Evolutionary conservation across 2,797 vertebrate species (phyloP).

Genomic region (Sebastes matsubarae): DNA sequence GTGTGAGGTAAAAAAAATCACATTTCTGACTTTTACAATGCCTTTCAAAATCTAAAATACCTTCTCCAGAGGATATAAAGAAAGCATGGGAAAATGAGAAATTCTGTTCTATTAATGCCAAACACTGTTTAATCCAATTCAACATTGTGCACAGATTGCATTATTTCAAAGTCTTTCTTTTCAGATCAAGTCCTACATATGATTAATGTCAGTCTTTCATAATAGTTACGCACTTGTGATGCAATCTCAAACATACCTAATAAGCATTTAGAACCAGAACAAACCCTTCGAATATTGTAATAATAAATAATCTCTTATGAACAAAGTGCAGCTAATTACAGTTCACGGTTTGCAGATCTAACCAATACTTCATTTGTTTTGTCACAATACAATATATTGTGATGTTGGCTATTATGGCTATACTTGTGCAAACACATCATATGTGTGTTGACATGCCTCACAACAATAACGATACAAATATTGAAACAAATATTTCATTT

Average conservation of each 20-base stretch:
- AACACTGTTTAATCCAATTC: neutral
- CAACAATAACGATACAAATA: neutral
- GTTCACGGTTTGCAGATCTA: neutral
- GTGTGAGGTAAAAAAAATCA: neutral
- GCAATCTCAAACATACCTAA: neutral
- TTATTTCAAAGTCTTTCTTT: neutral
- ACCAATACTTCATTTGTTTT: neutral
- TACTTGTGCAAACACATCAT: neutral
- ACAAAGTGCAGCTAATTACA: neutral
- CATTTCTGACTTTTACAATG: neutral
- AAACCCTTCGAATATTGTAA: neutral
- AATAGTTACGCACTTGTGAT: neutral
- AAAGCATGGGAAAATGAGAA: neutral
- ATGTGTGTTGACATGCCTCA: neutral
- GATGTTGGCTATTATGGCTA: neutral
- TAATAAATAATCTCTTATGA: neutral
- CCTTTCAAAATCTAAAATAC: neutral
- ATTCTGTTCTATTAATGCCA: neutral
- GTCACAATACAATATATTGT: neutral
- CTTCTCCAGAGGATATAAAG: neutral
- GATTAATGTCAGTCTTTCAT: neutral
- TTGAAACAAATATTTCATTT: neutral
- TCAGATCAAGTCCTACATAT: neutral
- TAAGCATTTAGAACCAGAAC: neutral
- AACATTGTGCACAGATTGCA: neutral